These are phyloP conservation scores for Melipona bicolor DNA, from an alignment of 2,888 invertebrate genomes.

Conservation along the genomic window DNA sequence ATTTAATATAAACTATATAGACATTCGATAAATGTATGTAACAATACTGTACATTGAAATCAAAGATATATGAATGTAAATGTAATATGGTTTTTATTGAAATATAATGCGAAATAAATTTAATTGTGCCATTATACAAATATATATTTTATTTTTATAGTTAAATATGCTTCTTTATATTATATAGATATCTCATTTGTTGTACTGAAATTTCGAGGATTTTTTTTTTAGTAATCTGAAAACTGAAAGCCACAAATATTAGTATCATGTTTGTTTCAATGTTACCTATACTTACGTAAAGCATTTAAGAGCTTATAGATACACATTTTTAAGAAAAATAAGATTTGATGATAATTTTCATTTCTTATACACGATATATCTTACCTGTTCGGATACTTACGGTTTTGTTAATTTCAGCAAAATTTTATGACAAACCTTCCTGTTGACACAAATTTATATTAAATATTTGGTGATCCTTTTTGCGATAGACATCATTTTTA, in stretches of 20 bases:
- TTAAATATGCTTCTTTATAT: conserved; percentile 8
- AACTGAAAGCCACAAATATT: conserved; percentile 73
- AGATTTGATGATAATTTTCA: background rate
- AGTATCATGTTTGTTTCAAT: conserved; percentile 48
- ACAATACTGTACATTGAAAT: conserved; percentile 16
- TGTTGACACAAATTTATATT: conserved; percentile 65
- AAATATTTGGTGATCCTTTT: conserved; percentile 65
- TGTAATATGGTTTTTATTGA: conserved; percentile 40
- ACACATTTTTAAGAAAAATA: background rate
- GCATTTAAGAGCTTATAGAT: background rate
- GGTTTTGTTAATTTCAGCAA: conserved; percentile 47
- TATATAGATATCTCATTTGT: background rate
- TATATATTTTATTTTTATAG: conserved; percentile 34
- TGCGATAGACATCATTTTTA: conserved; percentile 61
- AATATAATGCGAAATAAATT: conserved; percentile 41
- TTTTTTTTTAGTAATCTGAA: conserved; percentile 71
- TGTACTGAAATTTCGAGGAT: conserved; percentile 16
- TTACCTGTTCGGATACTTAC: conserved; percentile 82
- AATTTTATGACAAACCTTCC: conserved; percentile 68
- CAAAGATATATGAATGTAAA: conserved; percentile 9
- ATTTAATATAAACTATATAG: conserved; percentile 19
- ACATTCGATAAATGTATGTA: conserved; percentile 2
- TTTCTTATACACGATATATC: conserved; percentile 57
- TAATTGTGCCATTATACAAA: conserved; percentile 19
- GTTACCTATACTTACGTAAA: conserved; percentile 40